Percentiles rank a stretch among this genome's conserved stretches.
Evolutionary conservation across 2,797 vertebrate species (phyloP).

Genomic region (Liparis tanakae): DNA sequence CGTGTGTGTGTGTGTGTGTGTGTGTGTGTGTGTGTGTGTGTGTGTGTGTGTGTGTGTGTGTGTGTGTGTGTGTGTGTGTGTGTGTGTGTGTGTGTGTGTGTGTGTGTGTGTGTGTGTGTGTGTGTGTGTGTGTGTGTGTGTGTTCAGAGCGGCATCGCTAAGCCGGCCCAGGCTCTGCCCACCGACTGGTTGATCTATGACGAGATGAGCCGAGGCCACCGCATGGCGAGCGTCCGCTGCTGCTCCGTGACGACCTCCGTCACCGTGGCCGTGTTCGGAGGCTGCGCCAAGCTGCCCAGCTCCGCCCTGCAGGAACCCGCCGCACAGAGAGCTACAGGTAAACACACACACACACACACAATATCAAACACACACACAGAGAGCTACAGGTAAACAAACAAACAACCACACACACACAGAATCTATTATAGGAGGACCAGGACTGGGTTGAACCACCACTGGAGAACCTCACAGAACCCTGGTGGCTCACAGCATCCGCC

Average conservation of each 20-base stretch:
- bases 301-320: constrained; percentile 83
- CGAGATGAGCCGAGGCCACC: constrained; percentile 92
- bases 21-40: background rate
- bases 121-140: constrained; percentile 8
- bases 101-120: constrained; percentile 11
- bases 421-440: no score
- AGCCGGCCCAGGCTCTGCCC: constrained; percentile 84
- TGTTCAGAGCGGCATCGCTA: constrained; percentile 84
- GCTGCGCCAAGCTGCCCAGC: constrained; percentile 85
- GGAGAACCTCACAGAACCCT: no score
- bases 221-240: constrained; percentile 91
- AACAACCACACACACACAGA: no score
- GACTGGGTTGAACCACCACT: no score
- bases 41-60: background rate
- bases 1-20: constrained; percentile 6
- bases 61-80: background rate
- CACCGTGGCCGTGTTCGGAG: constrained; percentile 89
- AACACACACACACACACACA: background rate
- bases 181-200: constrained; percentile 96
- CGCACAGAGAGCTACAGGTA: constrained; percentile 73
- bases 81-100: constrained; percentile 15
- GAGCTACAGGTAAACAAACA: no score
- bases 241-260: constrained; percentile 90
- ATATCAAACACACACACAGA: no score
- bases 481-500: no score